Conservation (phyloP, 2,888 invertebrate genomes). For the Cinara cedri region DNA sequence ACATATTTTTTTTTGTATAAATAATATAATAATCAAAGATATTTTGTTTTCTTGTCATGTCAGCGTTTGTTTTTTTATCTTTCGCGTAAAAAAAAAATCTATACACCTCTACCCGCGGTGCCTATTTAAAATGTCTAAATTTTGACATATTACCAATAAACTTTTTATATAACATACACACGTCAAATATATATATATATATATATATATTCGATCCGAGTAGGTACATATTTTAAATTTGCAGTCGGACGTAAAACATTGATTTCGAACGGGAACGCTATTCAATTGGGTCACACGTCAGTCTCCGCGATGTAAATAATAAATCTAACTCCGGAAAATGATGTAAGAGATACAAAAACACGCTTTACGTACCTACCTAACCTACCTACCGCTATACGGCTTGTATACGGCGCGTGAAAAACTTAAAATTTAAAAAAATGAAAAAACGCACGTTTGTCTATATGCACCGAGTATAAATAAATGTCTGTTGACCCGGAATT, state of each 20-base stretch:
- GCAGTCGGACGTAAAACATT: constrained; percentile 8
- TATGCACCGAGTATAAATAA: background rate
- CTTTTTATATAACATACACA: constrained; percentile 2
- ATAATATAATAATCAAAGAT: background rate
- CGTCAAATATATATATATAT: no score
- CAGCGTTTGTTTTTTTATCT: background rate
- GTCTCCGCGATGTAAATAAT: constrained; percentile 18
- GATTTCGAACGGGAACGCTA: constrained; percentile 24
- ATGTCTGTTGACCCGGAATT: constrained; percentile 1
- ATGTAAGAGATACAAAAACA: constrained; percentile 18
- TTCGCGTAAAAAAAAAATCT: constrained; percentile 6
- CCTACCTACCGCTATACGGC: no score
- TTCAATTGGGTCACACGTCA: constrained; percentile 16
- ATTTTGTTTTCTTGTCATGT: background rate
- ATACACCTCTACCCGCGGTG: background rate
- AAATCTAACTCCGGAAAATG: background rate
- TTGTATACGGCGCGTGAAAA: no score
- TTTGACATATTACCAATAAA: constrained; percentile 20
- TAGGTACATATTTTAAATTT: constrained; percentile 27
- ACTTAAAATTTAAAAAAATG: no score
- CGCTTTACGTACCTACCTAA: no score
- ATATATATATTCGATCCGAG: background rate
- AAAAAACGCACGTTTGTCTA: no score
- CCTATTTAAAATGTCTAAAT: constrained; percentile 13
- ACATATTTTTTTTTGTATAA: background rate